These are phyloP conservation scores for Helarctos malayanus DNA, from an alignment of 2,797 vertebrate genomes.

Conservation along the genomic window DNA sequence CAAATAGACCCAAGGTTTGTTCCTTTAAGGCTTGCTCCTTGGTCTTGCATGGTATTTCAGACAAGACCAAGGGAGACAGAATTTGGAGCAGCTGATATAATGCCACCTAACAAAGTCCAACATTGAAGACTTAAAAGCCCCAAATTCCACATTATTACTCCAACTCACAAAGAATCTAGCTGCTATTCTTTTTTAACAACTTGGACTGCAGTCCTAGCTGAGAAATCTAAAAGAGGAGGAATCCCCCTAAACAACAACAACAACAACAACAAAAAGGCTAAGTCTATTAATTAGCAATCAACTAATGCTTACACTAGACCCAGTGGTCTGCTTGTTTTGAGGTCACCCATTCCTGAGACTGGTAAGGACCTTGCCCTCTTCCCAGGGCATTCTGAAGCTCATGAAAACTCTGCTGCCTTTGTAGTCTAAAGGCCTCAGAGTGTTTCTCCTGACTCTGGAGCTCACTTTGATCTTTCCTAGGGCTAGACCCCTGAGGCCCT, in stretches of 20 bases:
- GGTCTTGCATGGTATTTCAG: neutral
- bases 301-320: neutral
- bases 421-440: neutral
- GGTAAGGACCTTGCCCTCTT: neutral
- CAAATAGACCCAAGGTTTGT: neutral
- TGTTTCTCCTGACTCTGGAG: neutral
- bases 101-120: neutral
- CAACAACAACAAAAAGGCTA: neutral
- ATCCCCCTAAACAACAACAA: neutral
- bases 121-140: slow-evolving; percentile 21
- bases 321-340: neutral
- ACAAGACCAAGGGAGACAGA: neutral
- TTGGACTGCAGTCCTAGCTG: neutral
- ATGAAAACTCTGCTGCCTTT: slow-evolving; percentile 5
- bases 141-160: slow-evolving; percentile 1
- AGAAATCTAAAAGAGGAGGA: slow-evolving; percentile 13
- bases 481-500: neutral
- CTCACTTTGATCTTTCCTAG: slow-evolving; percentile 28
- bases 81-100: slow-evolving; percentile 47
- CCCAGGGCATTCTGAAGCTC: neutral
- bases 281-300: slow-evolving; percentile 22
- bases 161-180: slow-evolving; percentile 39
- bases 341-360: neutral
- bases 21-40: neutral
- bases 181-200: slow-evolving; percentile 15